phyloP scores from a whole-genome alignment of 2,888 invertebrate species.

The Steromphala cineraria region DNA sequence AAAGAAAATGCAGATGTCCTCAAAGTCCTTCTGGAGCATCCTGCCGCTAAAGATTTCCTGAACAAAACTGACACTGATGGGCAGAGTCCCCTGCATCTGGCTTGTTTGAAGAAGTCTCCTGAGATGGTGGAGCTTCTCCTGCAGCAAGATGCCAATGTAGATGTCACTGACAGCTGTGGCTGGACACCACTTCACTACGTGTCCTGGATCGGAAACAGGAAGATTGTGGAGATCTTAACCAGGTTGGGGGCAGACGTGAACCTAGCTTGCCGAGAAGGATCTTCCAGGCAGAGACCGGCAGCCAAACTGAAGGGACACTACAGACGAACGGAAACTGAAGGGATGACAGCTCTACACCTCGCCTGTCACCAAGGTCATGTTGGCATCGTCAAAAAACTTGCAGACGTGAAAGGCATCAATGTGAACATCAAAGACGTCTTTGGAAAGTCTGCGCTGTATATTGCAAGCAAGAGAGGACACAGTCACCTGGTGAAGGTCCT shows the following conservation, averaged over 20 bases:
- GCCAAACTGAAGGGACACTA: not conserved
- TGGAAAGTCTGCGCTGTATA: not conserved
- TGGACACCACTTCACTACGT: slow-evolving; percentile 5
- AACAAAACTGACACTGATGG: slow-evolving; percentile 7
- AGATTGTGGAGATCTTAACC: not conserved
- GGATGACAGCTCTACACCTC: slow-evolving; percentile 6
- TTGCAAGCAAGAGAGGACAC: not conserved
- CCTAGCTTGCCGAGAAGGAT: not conserved
- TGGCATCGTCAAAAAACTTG: not conserved
- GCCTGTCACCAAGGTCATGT: slow-evolving; percentile 11
- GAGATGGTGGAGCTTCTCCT: not conserved
- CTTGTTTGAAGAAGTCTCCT: slow-evolving; percentile 3
- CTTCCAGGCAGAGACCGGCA: not conserved
- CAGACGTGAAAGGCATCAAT: not conserved
- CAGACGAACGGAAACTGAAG: not conserved
- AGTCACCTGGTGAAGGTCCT: slow-evolving; percentile 2
- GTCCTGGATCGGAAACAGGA: not conserved
- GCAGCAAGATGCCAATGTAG: not conserved
- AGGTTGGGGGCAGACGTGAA: not conserved
- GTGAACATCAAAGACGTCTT: not conserved
- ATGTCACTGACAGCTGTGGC: slow-evolving; percentile 9
- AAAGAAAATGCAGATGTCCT: not conserved
- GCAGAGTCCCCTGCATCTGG: not conserved
- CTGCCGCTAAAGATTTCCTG: not conserved
- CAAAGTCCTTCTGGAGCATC: not conserved